phyloP scores from a whole-genome alignment of 2,797 vertebrate species.

The Apogon hyalosoma region DNA sequence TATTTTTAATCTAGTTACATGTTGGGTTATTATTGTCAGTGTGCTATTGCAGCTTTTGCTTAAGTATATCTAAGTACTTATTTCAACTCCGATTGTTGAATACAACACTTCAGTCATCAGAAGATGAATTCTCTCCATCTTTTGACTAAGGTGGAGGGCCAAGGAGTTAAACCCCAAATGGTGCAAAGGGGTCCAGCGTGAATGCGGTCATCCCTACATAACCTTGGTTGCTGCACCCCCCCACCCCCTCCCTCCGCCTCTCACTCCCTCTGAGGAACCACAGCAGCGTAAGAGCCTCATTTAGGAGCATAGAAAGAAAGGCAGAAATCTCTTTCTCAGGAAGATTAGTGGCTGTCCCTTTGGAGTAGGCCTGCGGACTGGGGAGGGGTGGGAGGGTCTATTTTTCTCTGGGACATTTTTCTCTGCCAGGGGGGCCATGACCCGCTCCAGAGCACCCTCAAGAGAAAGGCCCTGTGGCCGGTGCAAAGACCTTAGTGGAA shows the following conservation, averaged over 20 bases:
- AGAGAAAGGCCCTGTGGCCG: conserved; percentile 43
- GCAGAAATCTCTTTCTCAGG: conserved; percentile 86
- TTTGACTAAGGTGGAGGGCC: conserved; percentile 46
- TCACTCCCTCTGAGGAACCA: conserved; percentile 68
- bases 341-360: conserved; percentile 88
- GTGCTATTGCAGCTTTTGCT: too few relatives aligned
- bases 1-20: too few relatives aligned
- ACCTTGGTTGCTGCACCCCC: conserved; percentile 55
- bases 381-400: conserved; percentile 39
- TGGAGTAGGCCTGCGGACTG: conserved; percentile 74
- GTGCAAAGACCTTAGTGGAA: conserved; percentile 30
- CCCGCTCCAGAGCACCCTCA: conserved; percentile 73
- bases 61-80: too few relatives aligned
- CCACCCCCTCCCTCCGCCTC: conserved; percentile 40
- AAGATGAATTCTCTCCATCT: conserved; percentile 37
- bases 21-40: too few relatives aligned
- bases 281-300: conserved; percentile 81
- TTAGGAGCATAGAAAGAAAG: conserved; percentile 80
- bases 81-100: background rate
- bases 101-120: conserved; percentile 35
- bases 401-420: conserved; percentile 85
- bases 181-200: conserved; percentile 45
- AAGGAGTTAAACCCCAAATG: conserved; percentile 58
- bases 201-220: conserved; percentile 72
- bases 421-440: conserved; percentile 79